Evolutionary conservation across 2,888 invertebrate species (phyloP), one percentile per base, ranked within the genome.

Genomic region (Hemicrepidius hirtus): DNA sequence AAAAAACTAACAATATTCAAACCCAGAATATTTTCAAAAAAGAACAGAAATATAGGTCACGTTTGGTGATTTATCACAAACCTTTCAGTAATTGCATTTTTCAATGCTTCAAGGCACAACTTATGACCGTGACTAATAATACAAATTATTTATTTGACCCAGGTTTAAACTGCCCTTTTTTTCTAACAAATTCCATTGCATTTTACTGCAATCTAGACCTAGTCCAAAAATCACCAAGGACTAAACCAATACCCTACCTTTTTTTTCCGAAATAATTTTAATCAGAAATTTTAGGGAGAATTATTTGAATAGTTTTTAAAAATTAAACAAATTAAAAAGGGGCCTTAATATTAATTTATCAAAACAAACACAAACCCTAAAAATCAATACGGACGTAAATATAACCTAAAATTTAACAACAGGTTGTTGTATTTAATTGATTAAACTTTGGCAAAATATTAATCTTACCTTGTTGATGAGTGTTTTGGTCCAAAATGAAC

Each of bases 381-480:
- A 71, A 72, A 73, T 73, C 73, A 59, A 73, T 73, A 73, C 16
- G 10, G 21, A 68, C 49, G 67, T 73, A 73, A 73, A 73, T 65
- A 73, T 73, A 73, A 73, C 73, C 73, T 68, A 12, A 24, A 73
- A 62, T 44, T 37, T 46, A 13, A 68, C 73, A 73, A 73, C 73
- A 73, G 73, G 73, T 73, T 69, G 73, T 73, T 69, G 9, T 12
- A 40, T 13, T 13, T 13, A 2, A 40, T 6, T 18, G 20, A 12
- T 10, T 16, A 21, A 9, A 3, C 0, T 20, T 49, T 18, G 3
- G 16, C 3, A 13, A 13, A 40, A 40, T 20, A n/a, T 28, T 35
- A 20, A 13, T n/a, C 55, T 35, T 49, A 68, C 67, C 67, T 49
- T 37, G 18, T 40, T 16, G 1, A 16, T 10, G 18, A 46, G 0